phyloP scores from a whole-genome alignment of 2,888 invertebrate genomes.

The Chrysina gloriosa region DNA sequence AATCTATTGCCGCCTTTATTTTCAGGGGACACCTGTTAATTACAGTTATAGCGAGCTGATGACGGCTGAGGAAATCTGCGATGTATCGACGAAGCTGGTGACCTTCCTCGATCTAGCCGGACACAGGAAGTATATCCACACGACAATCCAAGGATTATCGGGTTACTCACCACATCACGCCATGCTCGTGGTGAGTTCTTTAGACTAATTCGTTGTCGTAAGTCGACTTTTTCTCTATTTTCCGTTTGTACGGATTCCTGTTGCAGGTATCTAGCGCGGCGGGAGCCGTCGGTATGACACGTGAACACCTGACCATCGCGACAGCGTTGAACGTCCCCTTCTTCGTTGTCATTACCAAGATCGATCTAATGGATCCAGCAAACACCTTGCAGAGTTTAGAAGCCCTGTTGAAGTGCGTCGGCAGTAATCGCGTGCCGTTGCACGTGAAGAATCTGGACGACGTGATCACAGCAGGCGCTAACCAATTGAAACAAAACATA shows the following conservation, averaged over 20 bases:
- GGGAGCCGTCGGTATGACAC: conserved; percentile 84
- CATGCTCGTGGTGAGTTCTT: conserved; percentile 79
- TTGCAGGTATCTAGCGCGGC: conserved; percentile 81
- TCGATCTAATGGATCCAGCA: conserved; percentile 80
- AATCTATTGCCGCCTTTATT: conserved; percentile 9
- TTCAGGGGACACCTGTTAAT: conserved; percentile 85
- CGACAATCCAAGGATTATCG: conserved; percentile 93
- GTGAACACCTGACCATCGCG: conserved; percentile 90
- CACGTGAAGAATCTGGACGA: conserved; percentile 77
- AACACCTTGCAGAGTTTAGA: conserved; percentile 70
- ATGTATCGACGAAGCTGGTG: conserved; percentile 90
- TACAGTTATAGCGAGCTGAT: conserved; percentile 89
- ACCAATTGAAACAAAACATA: conserved; percentile 72
- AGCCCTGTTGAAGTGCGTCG: conserved; percentile 73
- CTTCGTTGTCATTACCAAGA: conserved; percentile 94
- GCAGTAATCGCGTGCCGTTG: conserved; percentile 74
- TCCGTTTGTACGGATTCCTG: background rate
- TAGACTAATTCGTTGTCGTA: background rate
- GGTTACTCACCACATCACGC: conserved; percentile 94
- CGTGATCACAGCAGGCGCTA: conserved; percentile 79
- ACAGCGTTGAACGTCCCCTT: conserved; percentile 87
- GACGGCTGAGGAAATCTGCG: conserved; percentile 94
- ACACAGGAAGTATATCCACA: conserved; percentile 94
- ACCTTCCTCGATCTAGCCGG: conserved; percentile 97
- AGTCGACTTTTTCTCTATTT: background rate